Percentiles rank a stretch among this genome's conserved stretches.
phyloP scores from a whole-genome alignment of 2,113 vertebrate species.

The Antechinus stuartii region DNA sequence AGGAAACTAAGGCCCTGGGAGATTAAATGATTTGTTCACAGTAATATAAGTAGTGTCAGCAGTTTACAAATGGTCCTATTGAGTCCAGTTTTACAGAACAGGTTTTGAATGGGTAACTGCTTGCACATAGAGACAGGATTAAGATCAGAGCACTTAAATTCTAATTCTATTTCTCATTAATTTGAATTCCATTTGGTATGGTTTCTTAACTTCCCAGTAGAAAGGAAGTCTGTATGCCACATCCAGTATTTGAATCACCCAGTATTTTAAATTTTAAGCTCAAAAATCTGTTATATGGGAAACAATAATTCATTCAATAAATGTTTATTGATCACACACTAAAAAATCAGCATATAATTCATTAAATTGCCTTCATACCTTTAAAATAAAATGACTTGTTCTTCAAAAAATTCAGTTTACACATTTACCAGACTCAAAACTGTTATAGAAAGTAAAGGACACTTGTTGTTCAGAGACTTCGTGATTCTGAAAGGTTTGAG shows the following conservation, averaged over 20 bases:
- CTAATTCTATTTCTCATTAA: constrained; percentile 49
- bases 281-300: not conserved
- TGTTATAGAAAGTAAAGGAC: not conserved
- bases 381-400: not conserved
- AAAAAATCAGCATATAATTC: not conserved
- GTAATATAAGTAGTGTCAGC: not conserved
- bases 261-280: constrained; percentile 51
- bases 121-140: constrained; percentile 9
- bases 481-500: not conserved
- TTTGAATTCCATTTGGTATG: constrained; percentile 20
- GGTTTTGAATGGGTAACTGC: constrained; percentile 25
- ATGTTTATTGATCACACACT: not conserved
- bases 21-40: not conserved
- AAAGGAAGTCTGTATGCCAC: constrained; percentile 11
- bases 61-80: constrained; percentile 17
- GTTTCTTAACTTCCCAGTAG: constrained; percentile 27
- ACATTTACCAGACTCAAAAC: not conserved
- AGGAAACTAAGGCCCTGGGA: not conserved
- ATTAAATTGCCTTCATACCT: not conserved
- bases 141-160: constrained; percentile 32
- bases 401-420: not conserved
- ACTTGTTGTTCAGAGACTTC: not conserved
- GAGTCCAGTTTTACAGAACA: constrained; percentile 13
- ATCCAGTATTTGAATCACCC: constrained; percentile 17
- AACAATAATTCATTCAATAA: not conserved